Percentiles rank a stretch among this genome's conserved stretches.
phyloP scores from a whole-genome alignment of 2,888 invertebrate genomes.

The Caenorhabditis doughertyi region DNA sequence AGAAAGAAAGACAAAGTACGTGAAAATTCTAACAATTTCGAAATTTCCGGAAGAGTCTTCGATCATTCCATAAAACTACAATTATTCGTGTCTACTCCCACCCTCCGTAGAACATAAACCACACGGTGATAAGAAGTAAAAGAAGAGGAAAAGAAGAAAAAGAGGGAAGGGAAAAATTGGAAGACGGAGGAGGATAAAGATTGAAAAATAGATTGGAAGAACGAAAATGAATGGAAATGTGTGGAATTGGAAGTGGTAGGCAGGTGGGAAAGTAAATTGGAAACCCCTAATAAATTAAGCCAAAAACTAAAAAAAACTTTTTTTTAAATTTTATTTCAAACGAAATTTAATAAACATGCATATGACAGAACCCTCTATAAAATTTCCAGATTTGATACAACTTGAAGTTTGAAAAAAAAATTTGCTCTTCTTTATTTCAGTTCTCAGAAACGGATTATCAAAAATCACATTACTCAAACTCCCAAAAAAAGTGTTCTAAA shows the following conservation, averaged over 20 bases:
- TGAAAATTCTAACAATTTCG: background rate
- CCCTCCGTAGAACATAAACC: conserved; percentile 17
- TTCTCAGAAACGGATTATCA: no score
- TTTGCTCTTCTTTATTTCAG: no score
- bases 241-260: background rate
- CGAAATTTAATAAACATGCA: no score
- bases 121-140: background rate
- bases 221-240: background rate
- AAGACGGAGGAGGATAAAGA: background rate
- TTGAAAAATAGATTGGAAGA: background rate
- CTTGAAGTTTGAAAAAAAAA: no score
- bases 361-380: no score
- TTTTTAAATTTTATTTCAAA: no score
- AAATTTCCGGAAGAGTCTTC: conserved; percentile 15
- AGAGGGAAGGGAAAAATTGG: background rate
- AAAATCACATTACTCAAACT: no score
- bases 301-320: background rate
- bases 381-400: no score
- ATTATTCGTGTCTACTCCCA: background rate
- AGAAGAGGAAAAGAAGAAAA: background rate
- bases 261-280: background rate
- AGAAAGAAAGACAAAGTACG: background rate
- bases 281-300: no score
- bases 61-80: background rate
- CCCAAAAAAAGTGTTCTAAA: no score